These are phyloP conservation scores for Scatophagus argus DNA, from an alignment of 2,113 vertebrate species.

Conservation along the genomic window DNA sequence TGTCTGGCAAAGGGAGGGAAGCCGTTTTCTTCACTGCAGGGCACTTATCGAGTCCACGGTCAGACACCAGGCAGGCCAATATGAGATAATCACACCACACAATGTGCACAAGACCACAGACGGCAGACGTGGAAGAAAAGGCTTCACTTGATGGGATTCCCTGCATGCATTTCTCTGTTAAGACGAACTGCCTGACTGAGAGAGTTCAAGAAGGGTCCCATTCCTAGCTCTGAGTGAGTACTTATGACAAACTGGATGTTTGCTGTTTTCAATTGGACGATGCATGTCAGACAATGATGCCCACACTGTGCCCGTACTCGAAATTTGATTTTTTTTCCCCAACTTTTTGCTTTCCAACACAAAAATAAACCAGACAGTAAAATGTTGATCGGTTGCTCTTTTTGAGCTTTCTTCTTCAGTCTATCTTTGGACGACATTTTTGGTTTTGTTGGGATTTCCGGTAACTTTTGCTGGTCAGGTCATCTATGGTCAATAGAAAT, in stretches of 20 bases:
- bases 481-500: not conserved
- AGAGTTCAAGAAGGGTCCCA: conserved; percentile 58
- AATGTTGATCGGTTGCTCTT: conserved; percentile 27
- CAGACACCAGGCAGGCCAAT: conserved; percentile 63
- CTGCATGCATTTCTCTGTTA: conserved; percentile 59
- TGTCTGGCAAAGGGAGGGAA: conserved; percentile 51
- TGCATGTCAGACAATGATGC: conserved; percentile 35
- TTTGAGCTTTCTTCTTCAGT: not conserved
- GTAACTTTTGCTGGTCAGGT: not conserved
- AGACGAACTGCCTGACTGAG: conserved; percentile 43
- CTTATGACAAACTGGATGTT: conserved; percentile 48
- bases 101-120: conserved; percentile 71
- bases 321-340: conserved; percentile 19
- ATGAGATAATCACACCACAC: conserved; percentile 74
- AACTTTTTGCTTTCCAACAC: conserved; percentile 29
- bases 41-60: conserved; percentile 72
- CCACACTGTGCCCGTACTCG: conserved; percentile 22
- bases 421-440: not conserved
- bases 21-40: conserved; percentile 62
- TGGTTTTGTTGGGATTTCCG: not conserved
- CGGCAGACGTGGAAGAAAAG: conserved; percentile 56
- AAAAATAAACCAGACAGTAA: conserved; percentile 41
- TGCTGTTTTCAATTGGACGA: conserved; percentile 48
- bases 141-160: conserved; percentile 60
- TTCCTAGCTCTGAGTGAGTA: conserved; percentile 32